Percentiles rank a stretch among this genome's conserved stretches.
These are phyloP conservation scores for Odontomachus brunneus DNA, from an alignment of 1,140 invertebrate genomes.

Conservation along the genomic window DNA sequence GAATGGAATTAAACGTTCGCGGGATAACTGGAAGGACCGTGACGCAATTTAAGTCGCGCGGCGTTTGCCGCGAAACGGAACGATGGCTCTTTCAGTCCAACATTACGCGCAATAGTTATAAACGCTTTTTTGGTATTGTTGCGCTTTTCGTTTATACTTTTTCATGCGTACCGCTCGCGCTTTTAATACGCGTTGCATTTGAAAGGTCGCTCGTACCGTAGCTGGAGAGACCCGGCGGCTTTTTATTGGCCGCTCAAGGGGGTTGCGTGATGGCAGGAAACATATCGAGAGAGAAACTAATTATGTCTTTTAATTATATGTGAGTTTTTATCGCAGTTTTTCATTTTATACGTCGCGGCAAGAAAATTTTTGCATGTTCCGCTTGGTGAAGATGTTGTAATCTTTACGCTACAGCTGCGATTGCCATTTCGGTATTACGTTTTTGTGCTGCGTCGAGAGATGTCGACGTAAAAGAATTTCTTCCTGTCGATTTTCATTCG, in stretches of 20 bases:
- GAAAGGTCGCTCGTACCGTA: slow-evolving; percentile 35
- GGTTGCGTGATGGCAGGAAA: slow-evolving; percentile 36
- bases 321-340: slow-evolving; percentile 38
- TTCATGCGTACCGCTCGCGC: slow-evolving; percentile 51
- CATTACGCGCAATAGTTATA: slow-evolving; percentile 67
- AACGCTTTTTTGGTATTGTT: slow-evolving; percentile 65
- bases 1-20: slow-evolving; percentile 68
- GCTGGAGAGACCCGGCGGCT: slow-evolving; percentile 24
- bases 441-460: neutral
- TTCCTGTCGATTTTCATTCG: too few relatives aligned
- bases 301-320: slow-evolving; percentile 56
- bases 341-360: slow-evolving; percentile 41
- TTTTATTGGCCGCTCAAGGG: slow-evolving; percentile 60
- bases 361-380: slow-evolving; percentile 18
- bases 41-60: slow-evolving; percentile 73
- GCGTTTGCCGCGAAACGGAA: slow-evolving; percentile 67
- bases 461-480: too few relatives aligned
- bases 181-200: slow-evolving; percentile 58
- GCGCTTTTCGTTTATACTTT: slow-evolving; percentile 69
- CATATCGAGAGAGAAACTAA: slow-evolving; percentile 59
- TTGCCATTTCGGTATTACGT: slow-evolving; percentile 7
- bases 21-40: slow-evolving; percentile 59
- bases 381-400: slow-evolving; percentile 21
- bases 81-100: slow-evolving; percentile 69
- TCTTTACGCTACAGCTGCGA: neutral